phyloP scores from a whole-genome alignment of 2,888 invertebrate species.

The Eugnorisma glareosa region DNA sequence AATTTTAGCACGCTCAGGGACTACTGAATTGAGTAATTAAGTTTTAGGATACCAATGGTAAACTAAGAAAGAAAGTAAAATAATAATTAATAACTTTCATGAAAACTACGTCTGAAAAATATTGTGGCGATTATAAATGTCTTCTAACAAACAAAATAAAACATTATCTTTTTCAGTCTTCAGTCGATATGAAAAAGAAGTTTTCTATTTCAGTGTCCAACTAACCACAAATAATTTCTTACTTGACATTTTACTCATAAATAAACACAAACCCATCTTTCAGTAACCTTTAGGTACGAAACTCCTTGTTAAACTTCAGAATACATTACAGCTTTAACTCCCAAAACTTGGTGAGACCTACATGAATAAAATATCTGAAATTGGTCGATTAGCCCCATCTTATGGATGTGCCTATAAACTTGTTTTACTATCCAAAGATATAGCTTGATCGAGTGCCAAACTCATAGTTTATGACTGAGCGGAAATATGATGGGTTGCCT shows the following conservation, averaged over 20 bases:
- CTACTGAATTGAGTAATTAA: background rate
- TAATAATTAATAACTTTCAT: background rate
- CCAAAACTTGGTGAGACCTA: constrained; percentile 16
- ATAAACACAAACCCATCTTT: background rate
- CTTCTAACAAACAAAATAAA: background rate
- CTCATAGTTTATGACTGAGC: constrained; percentile 25
- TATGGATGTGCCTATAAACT: constrained; percentile 27
- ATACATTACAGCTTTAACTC: constrained; percentile 26
- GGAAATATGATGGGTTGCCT: constrained; percentile 15
- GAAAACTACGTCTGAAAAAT: background rate
- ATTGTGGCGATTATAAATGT: background rate
- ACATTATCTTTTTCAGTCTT: background rate
- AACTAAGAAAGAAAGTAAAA: constrained; percentile 1
- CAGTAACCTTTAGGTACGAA: constrained; percentile 7
- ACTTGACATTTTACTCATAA: background rate
- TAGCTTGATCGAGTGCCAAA: constrained; percentile 55
- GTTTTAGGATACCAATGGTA: background rate
- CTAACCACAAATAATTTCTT: background rate
- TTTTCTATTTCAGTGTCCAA: background rate
- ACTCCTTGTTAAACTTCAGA: constrained; percentile 31
- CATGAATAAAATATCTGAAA: constrained; percentile 38
- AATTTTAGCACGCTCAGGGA: background rate
- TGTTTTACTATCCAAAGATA: constrained; percentile 46
- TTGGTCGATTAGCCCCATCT: constrained; percentile 40
- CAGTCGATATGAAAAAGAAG: background rate